Conservation (phyloP, 1,140 invertebrate genomes). For the Oreohelix idahoensis region DNA sequence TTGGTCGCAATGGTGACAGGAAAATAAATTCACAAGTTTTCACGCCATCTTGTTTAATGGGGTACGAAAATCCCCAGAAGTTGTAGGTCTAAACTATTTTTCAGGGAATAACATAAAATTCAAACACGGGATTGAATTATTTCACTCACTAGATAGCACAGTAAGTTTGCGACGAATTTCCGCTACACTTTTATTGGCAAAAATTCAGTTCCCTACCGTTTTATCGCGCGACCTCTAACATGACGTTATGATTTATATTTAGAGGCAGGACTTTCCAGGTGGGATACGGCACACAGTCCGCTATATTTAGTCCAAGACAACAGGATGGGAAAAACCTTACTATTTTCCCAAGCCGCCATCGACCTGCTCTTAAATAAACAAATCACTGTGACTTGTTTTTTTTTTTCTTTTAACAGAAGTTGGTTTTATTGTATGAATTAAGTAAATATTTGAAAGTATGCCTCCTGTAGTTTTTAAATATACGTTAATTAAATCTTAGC, state of each 20-base stretch:
- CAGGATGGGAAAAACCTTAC: neutral
- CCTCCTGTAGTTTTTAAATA: too few relatives aligned
- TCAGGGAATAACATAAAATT: neutral
- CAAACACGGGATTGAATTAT: neutral
- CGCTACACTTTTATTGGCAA: neutral
- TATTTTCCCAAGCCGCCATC: too few relatives aligned
- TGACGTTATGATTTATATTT: slow-evolving; percentile 7
- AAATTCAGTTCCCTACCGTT: neutral
- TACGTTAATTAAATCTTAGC: too few relatives aligned
- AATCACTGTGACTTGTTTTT: too few relatives aligned
- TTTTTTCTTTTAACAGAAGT: too few relatives aligned
- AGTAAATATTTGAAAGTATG: too few relatives aligned
- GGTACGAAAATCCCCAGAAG: neutral
- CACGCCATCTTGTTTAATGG: slow-evolving; percentile 8
- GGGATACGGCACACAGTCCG: neutral
- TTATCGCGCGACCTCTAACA: neutral
- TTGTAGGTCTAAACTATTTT: neutral
- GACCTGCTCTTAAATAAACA: too few relatives aligned
- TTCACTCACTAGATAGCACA: neutral
- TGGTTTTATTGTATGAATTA: too few relatives aligned
- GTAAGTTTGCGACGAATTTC: neutral
- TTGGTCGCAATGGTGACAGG: neutral
- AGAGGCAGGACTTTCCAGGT: slow-evolving; percentile 16
- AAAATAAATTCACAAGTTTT: neutral
- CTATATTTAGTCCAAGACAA: neutral